phyloP scores from a whole-genome alignment of 2,888 invertebrate species.

The Anoncus sp. region DNA sequence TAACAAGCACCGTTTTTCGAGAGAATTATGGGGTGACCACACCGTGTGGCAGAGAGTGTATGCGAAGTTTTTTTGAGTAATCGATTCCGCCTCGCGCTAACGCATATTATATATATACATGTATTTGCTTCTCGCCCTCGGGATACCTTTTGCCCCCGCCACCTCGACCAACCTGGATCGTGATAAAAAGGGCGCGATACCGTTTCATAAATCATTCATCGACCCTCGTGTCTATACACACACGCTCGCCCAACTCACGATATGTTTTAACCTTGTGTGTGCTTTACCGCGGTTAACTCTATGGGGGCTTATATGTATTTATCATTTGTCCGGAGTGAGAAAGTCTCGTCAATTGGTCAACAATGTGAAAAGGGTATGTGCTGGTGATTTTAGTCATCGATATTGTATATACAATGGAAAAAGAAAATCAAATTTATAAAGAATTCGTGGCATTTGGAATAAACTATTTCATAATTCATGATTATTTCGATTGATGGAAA shows the following conservation, averaged over 20 bases:
- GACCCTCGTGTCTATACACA: conserved; percentile 32
- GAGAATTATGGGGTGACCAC: conserved; percentile 61
- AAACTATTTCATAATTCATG: too few relatives aligned
- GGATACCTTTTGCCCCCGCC: conserved; percentile 31
- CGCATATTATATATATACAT: conserved; percentile 38
- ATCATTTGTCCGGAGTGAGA: conserved; percentile 41
- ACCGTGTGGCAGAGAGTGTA: conserved; percentile 38
- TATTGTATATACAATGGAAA: too few relatives aligned
- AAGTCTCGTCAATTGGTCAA: neutral
- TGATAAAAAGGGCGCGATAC: conserved; percentile 64
- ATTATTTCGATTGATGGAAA: too few relatives aligned
- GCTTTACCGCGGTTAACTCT: conserved; percentile 21
- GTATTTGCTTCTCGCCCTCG: conserved; percentile 45
- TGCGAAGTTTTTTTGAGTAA: conserved; percentile 65
- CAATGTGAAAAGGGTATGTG: neutral
- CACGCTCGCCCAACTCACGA: conserved; percentile 27
- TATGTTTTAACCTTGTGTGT: conserved; percentile 35
- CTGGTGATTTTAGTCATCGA: too few relatives aligned
- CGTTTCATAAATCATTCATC: conserved; percentile 66
- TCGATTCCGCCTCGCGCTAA: conserved; percentile 64
- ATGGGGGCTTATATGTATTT: conserved; percentile 29
- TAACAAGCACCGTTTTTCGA: conserved; percentile 63
- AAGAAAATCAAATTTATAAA: too few relatives aligned
- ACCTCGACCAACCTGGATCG: conserved; percentile 33
- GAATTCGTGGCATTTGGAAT: too few relatives aligned